Conservation (phyloP, 1,140 invertebrate species). For the Drosophila tani region DNA sequence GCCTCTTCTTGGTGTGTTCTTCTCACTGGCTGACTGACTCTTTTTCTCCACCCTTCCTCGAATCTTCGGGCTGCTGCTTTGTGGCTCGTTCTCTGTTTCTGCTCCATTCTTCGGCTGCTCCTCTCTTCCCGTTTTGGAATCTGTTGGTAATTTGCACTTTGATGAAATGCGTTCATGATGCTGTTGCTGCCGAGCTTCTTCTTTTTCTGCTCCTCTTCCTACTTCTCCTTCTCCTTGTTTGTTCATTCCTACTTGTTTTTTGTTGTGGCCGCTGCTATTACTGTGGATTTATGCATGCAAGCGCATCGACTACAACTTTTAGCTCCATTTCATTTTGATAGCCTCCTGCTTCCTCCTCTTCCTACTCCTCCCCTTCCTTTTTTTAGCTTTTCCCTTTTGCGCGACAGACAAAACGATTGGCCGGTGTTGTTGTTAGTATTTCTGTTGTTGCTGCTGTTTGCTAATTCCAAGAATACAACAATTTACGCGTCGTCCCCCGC, state of each 20-base stretch:
- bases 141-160: constrained; percentile 81
- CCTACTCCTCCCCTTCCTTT: background rate
- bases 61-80: constrained; percentile 18
- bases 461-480: constrained; percentile 81
- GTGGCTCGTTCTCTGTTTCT: constrained; percentile 31
- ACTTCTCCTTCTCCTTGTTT: constrained; percentile 20
- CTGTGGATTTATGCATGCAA: constrained; percentile 81
- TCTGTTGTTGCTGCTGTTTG: constrained; percentile 59
- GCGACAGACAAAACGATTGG: constrained; percentile 52
- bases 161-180: constrained; percentile 76
- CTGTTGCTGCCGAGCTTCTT: constrained; percentile 27
- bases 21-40: background rate
- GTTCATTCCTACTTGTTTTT: constrained; percentile 22
- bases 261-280: constrained; percentile 52
- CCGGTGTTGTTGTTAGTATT: constrained; percentile 31
- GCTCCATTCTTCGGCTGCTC: constrained; percentile 2
- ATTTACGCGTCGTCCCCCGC: constrained; percentile 78
- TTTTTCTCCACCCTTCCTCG: constrained; percentile 8
- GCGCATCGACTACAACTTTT: constrained; percentile 60
- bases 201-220: constrained; percentile 18
- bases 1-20: constrained; percentile 20
- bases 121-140: constrained; percentile 61
- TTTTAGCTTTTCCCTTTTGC: constrained; percentile 44
- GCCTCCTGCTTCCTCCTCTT: constrained; percentile 23
- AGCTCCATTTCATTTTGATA: constrained; percentile 77